These are phyloP conservation scores for Chiroxiphia lanceolata DNA, from an alignment of 2,797 vertebrate species.

Conservation along the genomic window DNA sequence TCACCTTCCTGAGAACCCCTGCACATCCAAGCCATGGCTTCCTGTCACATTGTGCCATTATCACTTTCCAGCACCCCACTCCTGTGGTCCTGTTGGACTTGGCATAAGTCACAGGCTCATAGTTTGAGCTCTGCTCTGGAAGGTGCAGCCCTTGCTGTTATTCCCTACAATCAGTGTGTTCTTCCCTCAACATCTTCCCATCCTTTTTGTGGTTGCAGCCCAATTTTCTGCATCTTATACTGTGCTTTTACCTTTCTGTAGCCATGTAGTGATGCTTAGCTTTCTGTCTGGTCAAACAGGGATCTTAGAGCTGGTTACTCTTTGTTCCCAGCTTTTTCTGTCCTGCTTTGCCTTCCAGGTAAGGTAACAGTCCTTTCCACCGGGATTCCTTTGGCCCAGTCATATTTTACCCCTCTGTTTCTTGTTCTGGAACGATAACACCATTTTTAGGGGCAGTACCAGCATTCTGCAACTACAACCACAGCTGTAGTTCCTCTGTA, in stretches of 20 bases:
- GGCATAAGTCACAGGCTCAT: neutral
- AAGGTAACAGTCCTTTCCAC: neutral
- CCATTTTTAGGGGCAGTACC: neutral
- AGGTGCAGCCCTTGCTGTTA: neutral
- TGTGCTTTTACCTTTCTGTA: neutral
- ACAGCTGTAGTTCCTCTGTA: neutral
- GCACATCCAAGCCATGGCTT: neutral
- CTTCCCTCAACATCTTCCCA: neutral
- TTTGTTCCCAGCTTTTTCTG: neutral
- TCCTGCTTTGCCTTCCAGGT: neutral
- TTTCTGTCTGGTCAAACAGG: neutral
- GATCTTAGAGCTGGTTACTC: neutral
- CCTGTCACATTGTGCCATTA: neutral
- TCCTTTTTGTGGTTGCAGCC: neutral
- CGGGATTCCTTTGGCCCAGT: neutral
- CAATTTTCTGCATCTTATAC: neutral
- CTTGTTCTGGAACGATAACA: accelerated
- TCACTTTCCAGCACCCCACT: neutral
- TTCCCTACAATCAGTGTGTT: neutral
- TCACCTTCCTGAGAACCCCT: neutral
- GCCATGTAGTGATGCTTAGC: neutral
- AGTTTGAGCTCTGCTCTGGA: neutral
- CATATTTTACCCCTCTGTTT: neutral
- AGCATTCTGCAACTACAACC: neutral
- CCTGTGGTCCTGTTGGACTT: neutral